Conservation (phyloP, 1,140 invertebrate species). For the Sycobia sp. region DNA sequence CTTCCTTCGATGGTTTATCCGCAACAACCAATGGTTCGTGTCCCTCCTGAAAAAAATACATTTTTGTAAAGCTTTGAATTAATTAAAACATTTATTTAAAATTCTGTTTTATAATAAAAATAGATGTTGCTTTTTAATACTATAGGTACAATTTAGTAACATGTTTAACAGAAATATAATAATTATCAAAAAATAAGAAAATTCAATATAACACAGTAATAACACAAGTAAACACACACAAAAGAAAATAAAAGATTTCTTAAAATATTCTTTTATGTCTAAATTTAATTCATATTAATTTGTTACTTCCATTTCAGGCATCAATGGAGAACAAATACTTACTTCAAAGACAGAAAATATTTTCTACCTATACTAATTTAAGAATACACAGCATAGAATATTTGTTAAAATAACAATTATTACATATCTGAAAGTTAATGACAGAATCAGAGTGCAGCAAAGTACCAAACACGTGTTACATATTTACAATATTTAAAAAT, state of each 20-base stretch:
- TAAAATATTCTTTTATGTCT: not conserved
- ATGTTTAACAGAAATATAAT: no score
- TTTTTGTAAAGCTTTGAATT: not conserved
- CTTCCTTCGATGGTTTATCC: slow-evolving; percentile 86
- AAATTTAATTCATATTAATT: not conserved
- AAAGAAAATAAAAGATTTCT: not conserved
- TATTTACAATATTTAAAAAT: not conserved
- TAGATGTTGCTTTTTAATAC: no score
- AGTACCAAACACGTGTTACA: no score
- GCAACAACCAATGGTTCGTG: slow-evolving; percentile 60
- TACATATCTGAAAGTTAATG: no score
- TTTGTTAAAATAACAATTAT: no score
- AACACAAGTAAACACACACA: not conserved
- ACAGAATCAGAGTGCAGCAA: no score
- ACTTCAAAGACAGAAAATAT: not conserved
- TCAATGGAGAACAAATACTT: not conserved
- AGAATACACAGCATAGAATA: no score
- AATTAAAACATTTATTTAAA: slow-evolving; percentile 13
- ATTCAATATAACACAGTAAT: no score
- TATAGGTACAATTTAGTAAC: no score
- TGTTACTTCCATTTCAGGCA: not conserved
- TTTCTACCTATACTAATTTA: not conserved
- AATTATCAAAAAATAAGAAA: no score
- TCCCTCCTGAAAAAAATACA: slow-evolving; percentile 62
- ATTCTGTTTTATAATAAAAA: not conserved